Percentiles rank a stretch among this genome's conserved stretches.
phyloP scores from a whole-genome alignment of 2,888 invertebrate genomes.

The Caradrina clavipalpis region DNA sequence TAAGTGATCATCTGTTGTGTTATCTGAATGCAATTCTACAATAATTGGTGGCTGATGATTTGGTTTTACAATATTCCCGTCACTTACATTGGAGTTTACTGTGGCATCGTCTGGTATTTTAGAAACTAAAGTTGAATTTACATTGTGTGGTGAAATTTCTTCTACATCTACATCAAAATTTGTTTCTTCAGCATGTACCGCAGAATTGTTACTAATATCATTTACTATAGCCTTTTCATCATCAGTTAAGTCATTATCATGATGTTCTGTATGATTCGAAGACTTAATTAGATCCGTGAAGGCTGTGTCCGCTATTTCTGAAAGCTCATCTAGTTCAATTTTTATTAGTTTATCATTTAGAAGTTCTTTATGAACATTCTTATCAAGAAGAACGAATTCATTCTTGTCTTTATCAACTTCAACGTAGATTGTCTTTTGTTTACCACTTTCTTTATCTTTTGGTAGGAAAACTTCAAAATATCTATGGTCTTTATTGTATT shows the following conservation, averaged over 20 bases:
- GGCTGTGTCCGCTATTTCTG: constrained; percentile 23
- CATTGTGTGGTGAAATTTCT: neutral
- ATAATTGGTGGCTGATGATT: constrained; percentile 5
- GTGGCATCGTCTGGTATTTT: neutral
- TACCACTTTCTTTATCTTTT: constrained; percentile 15
- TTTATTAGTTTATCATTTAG: constrained; percentile 11
- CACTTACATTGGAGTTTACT: neutral
- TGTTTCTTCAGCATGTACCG: too few relatives aligned
- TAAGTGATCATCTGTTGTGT: neutral
- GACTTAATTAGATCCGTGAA: constrained; percentile 9
- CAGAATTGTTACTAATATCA: neutral
- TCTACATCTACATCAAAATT: neutral
- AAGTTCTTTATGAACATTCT: constrained; percentile 15
- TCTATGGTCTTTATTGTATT: constrained; percentile 12
- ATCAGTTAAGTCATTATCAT: constrained; percentile 1
- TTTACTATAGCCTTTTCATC: neutral
- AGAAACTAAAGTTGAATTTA: neutral
- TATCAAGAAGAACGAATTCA: constrained; percentile 20
- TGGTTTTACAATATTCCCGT: constrained; percentile 5
- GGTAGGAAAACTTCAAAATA: constrained; percentile 44
- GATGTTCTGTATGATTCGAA: neutral
- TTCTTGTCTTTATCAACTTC: constrained; percentile 32
- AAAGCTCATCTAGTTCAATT: constrained; percentile 35
- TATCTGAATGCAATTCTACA: constrained; percentile 12
- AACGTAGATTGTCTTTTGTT: constrained; percentile 41